Conservation (phyloP, 2,113 vertebrate genomes). For the Oxyura jamaicensis region DNA sequence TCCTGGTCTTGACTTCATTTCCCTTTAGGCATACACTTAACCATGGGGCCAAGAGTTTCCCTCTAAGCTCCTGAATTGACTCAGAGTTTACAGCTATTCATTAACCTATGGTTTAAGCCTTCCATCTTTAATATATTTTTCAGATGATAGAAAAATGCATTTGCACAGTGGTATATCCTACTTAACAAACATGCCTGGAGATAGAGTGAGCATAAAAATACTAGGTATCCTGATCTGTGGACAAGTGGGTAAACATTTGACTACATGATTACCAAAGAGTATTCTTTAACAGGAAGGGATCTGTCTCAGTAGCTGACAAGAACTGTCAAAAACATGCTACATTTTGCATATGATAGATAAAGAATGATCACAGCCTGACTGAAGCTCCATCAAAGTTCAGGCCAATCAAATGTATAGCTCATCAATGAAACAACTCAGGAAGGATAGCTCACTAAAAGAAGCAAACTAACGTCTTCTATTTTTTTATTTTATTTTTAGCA, state of each 20-base stretch:
- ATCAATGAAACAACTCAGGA: neutral
- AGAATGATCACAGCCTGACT: neutral
- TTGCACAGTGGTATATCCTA: neutral
- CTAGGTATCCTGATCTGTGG: neutral
- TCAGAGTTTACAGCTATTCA: slow-evolving; percentile 32
- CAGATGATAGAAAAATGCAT: neutral
- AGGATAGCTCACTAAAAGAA: neutral
- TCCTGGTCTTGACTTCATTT: neutral
- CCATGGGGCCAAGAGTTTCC: neutral
- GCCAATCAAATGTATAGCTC: neutral
- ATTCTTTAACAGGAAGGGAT: neutral
- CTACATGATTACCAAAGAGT: neutral
- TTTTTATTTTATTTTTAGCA: neutral
- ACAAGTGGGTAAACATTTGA: slow-evolving; percentile 24
- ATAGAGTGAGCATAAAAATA: neutral
- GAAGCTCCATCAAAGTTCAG: neutral
- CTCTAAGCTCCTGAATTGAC: slow-evolving; percentile 1
- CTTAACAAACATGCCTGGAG: slow-evolving; percentile 22
- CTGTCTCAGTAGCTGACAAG: neutral
- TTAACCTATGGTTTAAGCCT: slow-evolving; percentile 43
- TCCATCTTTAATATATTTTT: neutral
- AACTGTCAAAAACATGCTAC: neutral
- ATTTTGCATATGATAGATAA: neutral
- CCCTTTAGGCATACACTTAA: neutral
- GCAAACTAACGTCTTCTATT: neutral